Evolutionary conservation across 2,888 invertebrate species (phyloP).

Genomic region (Watsonalla cultraria): DNA sequence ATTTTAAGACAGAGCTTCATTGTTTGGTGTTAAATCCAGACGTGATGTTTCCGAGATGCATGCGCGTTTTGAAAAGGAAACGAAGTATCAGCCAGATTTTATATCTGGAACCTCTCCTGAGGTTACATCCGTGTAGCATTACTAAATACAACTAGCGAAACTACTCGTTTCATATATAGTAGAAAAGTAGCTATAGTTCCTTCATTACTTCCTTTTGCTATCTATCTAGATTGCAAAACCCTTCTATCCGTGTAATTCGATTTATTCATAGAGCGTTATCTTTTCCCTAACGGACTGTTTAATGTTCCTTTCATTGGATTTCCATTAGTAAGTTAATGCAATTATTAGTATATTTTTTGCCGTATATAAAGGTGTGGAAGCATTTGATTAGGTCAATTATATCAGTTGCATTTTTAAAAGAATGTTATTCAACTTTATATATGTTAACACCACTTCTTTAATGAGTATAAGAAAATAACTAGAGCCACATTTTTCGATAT

Average conservation of each 20-base stretch:
- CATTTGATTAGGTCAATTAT: too few species aligned
- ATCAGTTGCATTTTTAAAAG: too few species aligned
- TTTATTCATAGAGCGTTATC: background rate
- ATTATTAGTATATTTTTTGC: too few species aligned
- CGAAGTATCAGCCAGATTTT: slow-evolving; percentile 27
- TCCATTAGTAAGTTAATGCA: background rate
- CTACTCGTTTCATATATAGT: too few species aligned
- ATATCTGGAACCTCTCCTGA: slow-evolving; percentile 6
- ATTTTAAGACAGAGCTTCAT: slow-evolving; percentile 70
- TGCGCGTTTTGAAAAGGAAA: slow-evolving; percentile 42
- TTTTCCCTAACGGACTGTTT: background rate
- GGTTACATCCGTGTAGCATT: background rate
- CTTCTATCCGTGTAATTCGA: background rate
- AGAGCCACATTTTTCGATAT: too few species aligned
- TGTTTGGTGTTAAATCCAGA: slow-evolving; percentile 57
- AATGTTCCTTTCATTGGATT: background rate
- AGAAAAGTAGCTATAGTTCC: background rate
- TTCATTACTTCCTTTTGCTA: background rate
- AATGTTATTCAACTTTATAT: too few species aligned
- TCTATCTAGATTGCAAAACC: background rate
- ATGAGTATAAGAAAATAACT: too few species aligned
- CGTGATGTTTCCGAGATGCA: slow-evolving; percentile 45
- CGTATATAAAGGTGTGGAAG: too few species aligned
- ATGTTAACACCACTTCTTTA: too few species aligned
- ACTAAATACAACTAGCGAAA: too few species aligned